Evolutionary conservation across 1,140 invertebrate genomes (phyloP), one percentile per base, ranked within the genome.

Genomic region (Drosophila takahashii): DNA sequence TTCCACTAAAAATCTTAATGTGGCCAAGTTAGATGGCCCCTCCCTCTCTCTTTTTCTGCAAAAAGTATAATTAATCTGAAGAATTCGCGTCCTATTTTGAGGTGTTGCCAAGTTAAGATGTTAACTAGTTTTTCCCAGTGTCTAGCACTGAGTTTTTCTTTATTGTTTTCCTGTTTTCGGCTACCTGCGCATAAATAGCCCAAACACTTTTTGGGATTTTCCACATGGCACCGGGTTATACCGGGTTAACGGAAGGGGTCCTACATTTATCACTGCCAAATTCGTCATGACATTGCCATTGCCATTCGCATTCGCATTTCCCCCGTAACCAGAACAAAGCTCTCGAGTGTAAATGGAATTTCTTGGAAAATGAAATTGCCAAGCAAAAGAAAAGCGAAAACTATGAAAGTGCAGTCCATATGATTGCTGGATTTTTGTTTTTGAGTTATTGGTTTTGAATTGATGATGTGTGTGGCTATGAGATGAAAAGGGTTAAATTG

Each of bases 361-460:
- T 66, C 77, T 65, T 70, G 64, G 50, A 48, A 86, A 86, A 86
- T 86, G 69, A 86, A 86, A 81, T 86, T 86, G 81, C 69, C 47
- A 77, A 69, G 60, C 39, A 39, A 59, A 39, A 22, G 34, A 51
- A 57, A 60, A 47, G 36, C 29, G 27, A 54, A 65, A 51, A 45
- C 36, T 34, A 61, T 42, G 29, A 64, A 83, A 84, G 52, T 84
- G 71, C 74, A 85, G 78, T 66, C 83, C 77, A 81, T 74, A 81
- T 86, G 83, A 78, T 81, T 66, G 77, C 50, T 66, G 70, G 57
- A 57, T 67, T 81, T 77, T 75, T 76, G 83, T 81, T 86, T 86
- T 86, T 86, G 81, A 86, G 83, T 76, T 85, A 85, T 85, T 85
- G 81, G 83, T 81, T 81, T 86, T 79, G 83, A 86, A 87, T 81